Evolutionary conservation across 2,113 vertebrate species (phyloP), one percentile per base, ranked within the genome.

Genomic region (Podarcis raffonei): DNA sequence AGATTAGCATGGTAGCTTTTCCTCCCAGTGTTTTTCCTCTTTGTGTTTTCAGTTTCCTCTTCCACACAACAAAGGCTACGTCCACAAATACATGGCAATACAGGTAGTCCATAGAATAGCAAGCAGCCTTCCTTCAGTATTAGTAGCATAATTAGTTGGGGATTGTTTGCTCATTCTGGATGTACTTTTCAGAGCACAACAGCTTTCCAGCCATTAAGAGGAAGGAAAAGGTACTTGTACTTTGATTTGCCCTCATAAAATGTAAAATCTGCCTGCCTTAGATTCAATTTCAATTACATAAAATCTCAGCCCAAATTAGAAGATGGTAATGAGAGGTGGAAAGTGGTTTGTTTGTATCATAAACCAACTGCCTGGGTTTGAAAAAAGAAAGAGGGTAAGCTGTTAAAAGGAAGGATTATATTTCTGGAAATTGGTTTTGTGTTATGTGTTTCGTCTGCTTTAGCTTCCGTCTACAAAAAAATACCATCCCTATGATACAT

Each of bases 351-450:
- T 87, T 92, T 91, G 48, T 80, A 81, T 42, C 66, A 87, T 84
- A 86, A 93, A 5, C 42, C 65, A 89, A 87, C 81, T 81, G 42
- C 76, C 83, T 94, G 12, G 15, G 90, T 89, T 95, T 27, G 15
- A 72, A 72, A 57, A 22, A 39, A 57, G 48, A 89, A 83, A 89
- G 22, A n/a, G 13, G 78, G 23, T 37, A 89, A 89, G 89, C 89
- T 84, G 65, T 66, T 68, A 81, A 3, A 69, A 75, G 82, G 81
- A 72, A 87, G 92, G 66, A 87, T 89, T 93, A 90, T 90, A 74
- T 93, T 95, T 93, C 85, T 81, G 81, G 90, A 93, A 59, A 83
- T 1, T 81, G 90, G 90, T 91, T 5, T 89, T 62, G 89, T 89
- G 32, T 88, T 69, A 71, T 81, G 23, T 62, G 68, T 11, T 95